Evolutionary conservation across 2,888 invertebrate species (phyloP).

Genomic region (Elmis aenea): DNA sequence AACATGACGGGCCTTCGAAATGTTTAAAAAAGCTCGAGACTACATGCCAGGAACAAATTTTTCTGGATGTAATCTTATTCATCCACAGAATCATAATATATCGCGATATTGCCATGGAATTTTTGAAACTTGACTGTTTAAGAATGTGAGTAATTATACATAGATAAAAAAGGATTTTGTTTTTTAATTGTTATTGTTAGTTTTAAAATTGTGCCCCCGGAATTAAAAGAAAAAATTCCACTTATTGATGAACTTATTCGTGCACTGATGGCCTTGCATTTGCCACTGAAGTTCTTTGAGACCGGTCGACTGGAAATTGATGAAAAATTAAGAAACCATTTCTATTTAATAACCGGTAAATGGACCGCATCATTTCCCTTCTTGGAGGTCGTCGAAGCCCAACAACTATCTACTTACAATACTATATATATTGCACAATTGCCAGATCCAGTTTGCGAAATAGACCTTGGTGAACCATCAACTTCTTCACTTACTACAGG

Average conservation of each 20-base stretch:
- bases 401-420: conserved; percentile 27
- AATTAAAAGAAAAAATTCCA: conserved; percentile 23
- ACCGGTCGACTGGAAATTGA: conserved; percentile 30
- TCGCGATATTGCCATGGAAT: conserved; percentile 27
- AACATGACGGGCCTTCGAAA: conserved; percentile 8
- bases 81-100: conserved; percentile 31
- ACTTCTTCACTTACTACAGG: no score
- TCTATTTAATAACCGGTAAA: conserved; percentile 33
- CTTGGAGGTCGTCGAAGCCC: conserved; percentile 33
- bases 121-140: conserved; percentile 23
- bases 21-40: conserved; percentile 21
- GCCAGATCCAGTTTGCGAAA: no score
- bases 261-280: conserved; percentile 30
- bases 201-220: conserved; percentile 7
- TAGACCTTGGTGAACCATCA: no score
- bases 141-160: neutral
- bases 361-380: conserved; percentile 36
- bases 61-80: conserved; percentile 30
- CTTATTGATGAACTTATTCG: conserved; percentile 28
- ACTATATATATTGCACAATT: conserved; percentile 39
- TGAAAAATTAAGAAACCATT: conserved; percentile 32
- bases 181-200: neutral
- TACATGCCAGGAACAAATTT: conserved; percentile 20
- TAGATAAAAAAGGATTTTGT: neutral
- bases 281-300: conserved; percentile 37